A percentile compares a stretch with the other conserved stretches of the same genome.
These are phyloP conservation scores for Philaenus spumarius DNA, from an alignment of 1,140 invertebrate genomes.

Conservation along the genomic window DNA sequence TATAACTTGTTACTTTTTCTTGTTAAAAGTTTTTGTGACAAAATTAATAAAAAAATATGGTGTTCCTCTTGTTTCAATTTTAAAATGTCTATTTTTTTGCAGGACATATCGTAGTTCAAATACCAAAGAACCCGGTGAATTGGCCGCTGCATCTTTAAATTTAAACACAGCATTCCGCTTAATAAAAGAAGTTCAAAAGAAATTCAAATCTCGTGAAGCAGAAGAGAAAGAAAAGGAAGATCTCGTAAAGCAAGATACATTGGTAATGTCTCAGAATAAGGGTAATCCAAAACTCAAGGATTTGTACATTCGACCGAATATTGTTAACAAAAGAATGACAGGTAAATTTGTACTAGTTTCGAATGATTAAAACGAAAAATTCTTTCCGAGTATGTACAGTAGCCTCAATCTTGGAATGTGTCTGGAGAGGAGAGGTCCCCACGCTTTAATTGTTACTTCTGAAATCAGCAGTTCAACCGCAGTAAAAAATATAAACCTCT, in stretches of 20 bases:
- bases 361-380: no score
- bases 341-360: no score
- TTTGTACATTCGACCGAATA: slow-evolving; percentile 97
- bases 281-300: slow-evolving; percentile 98
- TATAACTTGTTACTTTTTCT: no score
- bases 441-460: slow-evolving; percentile 4
- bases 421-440: no score
- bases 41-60: no score
- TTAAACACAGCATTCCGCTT: slow-evolving; percentile 93
- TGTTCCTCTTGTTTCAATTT: no score
- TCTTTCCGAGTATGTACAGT: no score
- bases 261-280: slow-evolving; percentile 93
- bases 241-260: slow-evolving; percentile 96
- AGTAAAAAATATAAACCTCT: no score
- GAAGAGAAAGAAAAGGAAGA: slow-evolving; percentile 98
- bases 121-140: slow-evolving; percentile 94
- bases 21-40: no score
- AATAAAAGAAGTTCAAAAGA: slow-evolving; percentile 99
- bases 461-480: no score
- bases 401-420: no score
- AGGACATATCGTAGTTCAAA: slow-evolving; percentile 98
- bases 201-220: slow-evolving; percentile 95
- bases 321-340: slow-evolving; percentile 96
- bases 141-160: slow-evolving; percentile 91
- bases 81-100: no score